phyloP scores from a whole-genome alignment of 2,797 vertebrate species.

The Acrossocheilus fasciatus region DNA sequence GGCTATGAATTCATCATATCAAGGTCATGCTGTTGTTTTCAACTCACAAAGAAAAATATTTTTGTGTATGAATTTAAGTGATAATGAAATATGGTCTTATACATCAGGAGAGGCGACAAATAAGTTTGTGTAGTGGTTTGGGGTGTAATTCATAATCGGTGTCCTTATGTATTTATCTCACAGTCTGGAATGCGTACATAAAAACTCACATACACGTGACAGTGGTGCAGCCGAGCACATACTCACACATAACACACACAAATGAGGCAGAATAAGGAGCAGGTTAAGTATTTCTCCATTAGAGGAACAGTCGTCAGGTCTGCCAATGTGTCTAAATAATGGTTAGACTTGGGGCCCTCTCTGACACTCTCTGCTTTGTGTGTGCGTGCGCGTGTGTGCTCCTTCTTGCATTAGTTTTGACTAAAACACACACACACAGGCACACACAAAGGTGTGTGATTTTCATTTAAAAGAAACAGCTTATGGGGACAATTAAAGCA shows the following conservation, averaged over 20 bases:
- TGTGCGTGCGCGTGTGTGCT: slow-evolving; percentile 13
- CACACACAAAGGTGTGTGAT: slow-evolving; percentile 7
- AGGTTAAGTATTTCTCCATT: slow-evolving; percentile 53
- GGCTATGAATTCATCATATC: slow-evolving; percentile 81
- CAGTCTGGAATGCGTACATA: slow-evolving; percentile 4
- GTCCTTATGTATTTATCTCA: slow-evolving; percentile 42
- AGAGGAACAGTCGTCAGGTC: slow-evolving; percentile 53
- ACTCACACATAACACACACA: not conserved
- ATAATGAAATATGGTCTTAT: slow-evolving; percentile 53
- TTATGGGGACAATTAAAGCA: slow-evolving; percentile 55
- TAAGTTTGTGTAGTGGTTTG: slow-evolving; percentile 42
- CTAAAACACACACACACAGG: not conserved
- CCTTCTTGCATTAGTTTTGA: not conserved
- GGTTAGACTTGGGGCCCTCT: slow-evolving; percentile 45
- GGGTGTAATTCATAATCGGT: slow-evolving; percentile 52
- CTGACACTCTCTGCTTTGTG: slow-evolving; percentile 37
- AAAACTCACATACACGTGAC: slow-evolving; percentile 21
- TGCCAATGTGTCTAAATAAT: slow-evolving; percentile 61
- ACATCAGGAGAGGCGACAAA: not conserved
- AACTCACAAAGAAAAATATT: slow-evolving; percentile 70
- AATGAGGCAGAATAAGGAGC: slow-evolving; percentile 47
- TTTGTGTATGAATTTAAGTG: slow-evolving; percentile 69
- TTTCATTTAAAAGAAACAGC: slow-evolving; percentile 50
- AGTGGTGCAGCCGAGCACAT: not conserved
- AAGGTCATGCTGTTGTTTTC: slow-evolving; percentile 82